Evolutionary conservation across 2,888 invertebrate genomes (phyloP), one percentile per base, ranked within the genome.

Genomic region (Autographa pulchrina): DNA sequence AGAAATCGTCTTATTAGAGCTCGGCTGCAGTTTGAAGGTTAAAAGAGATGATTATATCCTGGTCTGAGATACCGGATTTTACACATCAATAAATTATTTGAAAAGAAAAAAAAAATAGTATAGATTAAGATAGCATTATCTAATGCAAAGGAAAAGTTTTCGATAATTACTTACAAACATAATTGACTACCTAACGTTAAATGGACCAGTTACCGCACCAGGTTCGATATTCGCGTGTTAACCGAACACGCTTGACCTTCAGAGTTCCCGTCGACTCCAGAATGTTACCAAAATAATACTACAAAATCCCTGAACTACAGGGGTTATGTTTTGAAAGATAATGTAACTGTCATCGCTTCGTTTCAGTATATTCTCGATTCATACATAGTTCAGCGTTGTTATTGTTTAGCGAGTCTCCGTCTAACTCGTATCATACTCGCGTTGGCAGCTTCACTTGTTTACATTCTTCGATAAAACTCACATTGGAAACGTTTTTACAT

Each of bases 371-470:
- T 74, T 68, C 66, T 68, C 69, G 62, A 71, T 81, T 69, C 64
- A 68, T 20, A 70, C 38, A 48, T 69, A 74, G 72, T 64, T 65
- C 70, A n/a, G 58, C 65, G 61, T 72, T 77, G 77, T 80, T 84
- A 73, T 84, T 83, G 77, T 83, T 77, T 77, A 59, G 74, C 38
- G 68, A 74, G 62, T 62, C 48, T 43, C 65, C 48, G 72, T 58
- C 72, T 58, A 65, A 70, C 71, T 74, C 61, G 64, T 72, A 76
- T 77, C 78, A 63, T 35, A 38, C 65, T 43, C 64, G 68, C 75
- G 74, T 85, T 77, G 82, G 75, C 78, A 80, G 65, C 69, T 25
- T 65, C 70, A 18, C 71, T 70, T 83, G 83, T 83, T 83, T 83
- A 78, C 80, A 82, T 70, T 77, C 69, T 70, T 70, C 68, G 65